phyloP scores from a whole-genome alignment of 2,113 vertebrate genomes.

The Elachura formosa region DNA sequence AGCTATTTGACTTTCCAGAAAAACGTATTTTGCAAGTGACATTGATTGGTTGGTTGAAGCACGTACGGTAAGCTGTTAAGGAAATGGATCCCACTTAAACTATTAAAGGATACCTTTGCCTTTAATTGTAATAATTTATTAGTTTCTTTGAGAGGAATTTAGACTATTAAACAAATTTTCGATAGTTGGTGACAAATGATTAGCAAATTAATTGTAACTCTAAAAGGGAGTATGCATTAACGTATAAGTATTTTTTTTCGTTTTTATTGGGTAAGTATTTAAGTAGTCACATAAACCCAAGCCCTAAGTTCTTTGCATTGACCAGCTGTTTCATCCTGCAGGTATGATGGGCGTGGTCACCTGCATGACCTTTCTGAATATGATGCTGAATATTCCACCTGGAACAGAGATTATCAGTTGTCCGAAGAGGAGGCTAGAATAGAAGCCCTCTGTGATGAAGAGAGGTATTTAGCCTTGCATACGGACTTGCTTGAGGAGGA shows the following conservation, averaged over 20 bases:
- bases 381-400: constrained; percentile 91
- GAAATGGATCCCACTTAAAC: constrained; percentile 60
- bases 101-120: constrained; percentile 61
- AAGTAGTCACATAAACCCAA: constrained; percentile 29
- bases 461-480: constrained; percentile 99
- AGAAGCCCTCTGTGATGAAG: constrained; percentile 96
- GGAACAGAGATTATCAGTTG: constrained; percentile 95
- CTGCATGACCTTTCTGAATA: constrained; percentile 99
- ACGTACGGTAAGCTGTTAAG: constrained; percentile 87
- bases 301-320: constrained; percentile 65
- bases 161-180: constrained; percentile 65
- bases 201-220: constrained; percentile 66
- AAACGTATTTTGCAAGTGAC: constrained; percentile 77
- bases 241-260: constrained; percentile 15
- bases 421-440: constrained; percentile 97
- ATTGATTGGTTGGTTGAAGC: constrained; percentile 83
- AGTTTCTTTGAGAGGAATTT: constrained; percentile 41
- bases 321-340: constrained; percentile 83
- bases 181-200: constrained; percentile 60
- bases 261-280: constrained; percentile 74
- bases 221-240: constrained; percentile 43
- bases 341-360: constrained; percentile 99
- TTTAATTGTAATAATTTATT: constrained; percentile 64
- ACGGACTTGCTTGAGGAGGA: constrained; percentile 98
- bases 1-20: constrained; percentile 91